These are phyloP conservation scores for Pelodiscus sinensis DNA, from an alignment of 2,113 vertebrate species.

Conservation along the genomic window DNA sequence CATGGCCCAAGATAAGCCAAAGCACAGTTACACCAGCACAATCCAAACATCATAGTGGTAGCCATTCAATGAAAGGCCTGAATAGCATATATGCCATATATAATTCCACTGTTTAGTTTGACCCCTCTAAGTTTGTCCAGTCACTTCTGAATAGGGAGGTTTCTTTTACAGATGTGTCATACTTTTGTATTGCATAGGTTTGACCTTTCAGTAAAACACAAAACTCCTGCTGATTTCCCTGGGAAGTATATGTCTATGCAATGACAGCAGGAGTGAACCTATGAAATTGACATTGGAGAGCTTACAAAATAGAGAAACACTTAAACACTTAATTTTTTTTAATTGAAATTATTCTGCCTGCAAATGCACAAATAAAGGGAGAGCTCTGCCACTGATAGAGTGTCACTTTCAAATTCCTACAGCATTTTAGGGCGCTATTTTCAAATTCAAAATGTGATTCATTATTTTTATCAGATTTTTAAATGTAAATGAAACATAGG, in stretches of 20 bases:
- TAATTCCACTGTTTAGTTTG: neutral
- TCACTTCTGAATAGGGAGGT: neutral
- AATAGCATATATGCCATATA: neutral
- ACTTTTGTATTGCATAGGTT: neutral
- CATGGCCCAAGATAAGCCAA: fast-evolving
- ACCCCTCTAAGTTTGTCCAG: neutral
- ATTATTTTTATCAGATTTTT: neutral
- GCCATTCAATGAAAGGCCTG: neutral
- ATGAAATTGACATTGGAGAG: neutral
- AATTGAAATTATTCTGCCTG: neutral
- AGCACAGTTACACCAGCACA: neutral
- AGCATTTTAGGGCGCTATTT: neutral
- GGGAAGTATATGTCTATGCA: neutral
- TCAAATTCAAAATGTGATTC: conserved; percentile 8
- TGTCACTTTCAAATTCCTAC: neutral
- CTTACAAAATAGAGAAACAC: neutral
- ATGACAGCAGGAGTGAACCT: neutral
- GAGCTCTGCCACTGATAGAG: neutral
- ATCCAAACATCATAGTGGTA: neutral
- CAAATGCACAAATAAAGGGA: neutral
- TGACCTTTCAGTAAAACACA: neutral
- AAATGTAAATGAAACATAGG: neutral
- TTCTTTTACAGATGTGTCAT: neutral
- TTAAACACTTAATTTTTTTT: too few species aligned
- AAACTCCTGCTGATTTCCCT: neutral